Evolutionary conservation across 2,113 vertebrate species (phyloP).

Genomic region (Petrocephalus zakoni): DNA sequence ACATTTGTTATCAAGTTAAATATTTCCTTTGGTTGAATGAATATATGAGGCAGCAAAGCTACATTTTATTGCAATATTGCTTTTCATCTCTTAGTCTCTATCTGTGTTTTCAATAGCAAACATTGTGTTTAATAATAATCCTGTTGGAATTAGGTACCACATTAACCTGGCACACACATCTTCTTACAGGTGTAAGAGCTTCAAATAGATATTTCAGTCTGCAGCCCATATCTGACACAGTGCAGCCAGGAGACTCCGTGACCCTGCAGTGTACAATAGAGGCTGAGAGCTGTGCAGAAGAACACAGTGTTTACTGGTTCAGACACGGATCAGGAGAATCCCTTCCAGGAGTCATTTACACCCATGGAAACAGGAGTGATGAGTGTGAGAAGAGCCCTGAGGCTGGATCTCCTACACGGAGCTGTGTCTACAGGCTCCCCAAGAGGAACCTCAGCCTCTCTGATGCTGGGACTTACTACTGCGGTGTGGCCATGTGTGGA

Average conservation of each 20-base stretch:
- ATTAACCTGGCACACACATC: background rate
- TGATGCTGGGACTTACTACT: conserved; percentile 35
- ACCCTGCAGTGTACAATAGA: conserved; percentile 40
- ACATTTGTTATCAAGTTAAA: background rate
- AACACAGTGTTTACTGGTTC: conserved; percentile 49
- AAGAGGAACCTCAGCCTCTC: background rate
- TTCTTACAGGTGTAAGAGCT: background rate
- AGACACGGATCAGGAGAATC: background rate
- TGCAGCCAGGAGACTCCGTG: conserved; percentile 38
- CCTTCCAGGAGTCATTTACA: conserved; percentile 39
- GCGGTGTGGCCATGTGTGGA: conserved; percentile 26
- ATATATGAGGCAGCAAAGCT: too few relatives aligned
- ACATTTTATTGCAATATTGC: too few relatives aligned
- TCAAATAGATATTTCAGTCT: background rate
- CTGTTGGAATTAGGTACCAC: background rate
- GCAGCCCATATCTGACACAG: background rate
- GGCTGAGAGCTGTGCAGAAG: conserved; percentile 29
- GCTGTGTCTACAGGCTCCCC: conserved; percentile 32
- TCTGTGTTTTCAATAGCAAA: background rate
- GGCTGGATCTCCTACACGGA: conserved; percentile 19
- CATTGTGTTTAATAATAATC: background rate
- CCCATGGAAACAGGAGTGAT: conserved; percentile 11
- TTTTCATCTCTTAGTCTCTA: background rate
- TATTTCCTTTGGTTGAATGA: background rate
- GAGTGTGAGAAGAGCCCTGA: conserved; percentile 20